These are phyloP conservation scores for Cheilosia soror DNA, from an alignment of 2,888 invertebrate species.

Conservation along the genomic window DNA sequence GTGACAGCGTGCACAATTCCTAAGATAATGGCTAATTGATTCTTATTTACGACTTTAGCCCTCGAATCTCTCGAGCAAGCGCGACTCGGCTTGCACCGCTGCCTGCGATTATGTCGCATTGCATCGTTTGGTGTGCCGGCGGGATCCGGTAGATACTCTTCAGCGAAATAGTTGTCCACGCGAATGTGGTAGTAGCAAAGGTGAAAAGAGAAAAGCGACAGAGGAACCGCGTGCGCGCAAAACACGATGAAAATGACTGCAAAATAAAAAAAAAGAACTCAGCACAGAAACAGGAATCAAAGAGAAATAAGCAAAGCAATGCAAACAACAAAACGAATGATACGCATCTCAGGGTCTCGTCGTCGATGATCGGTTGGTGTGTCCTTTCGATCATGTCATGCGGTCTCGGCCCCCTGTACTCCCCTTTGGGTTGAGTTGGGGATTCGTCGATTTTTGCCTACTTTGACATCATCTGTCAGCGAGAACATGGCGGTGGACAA, in stretches of 20 bases:
- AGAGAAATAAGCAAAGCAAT: slow-evolving; percentile 63
- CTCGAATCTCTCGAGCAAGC: slow-evolving; percentile 58
- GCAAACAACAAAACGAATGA: slow-evolving; percentile 75
- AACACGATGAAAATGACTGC: slow-evolving; percentile 5
- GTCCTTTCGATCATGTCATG: slow-evolving; percentile 75
- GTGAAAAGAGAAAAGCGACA: slow-evolving; percentile 15
- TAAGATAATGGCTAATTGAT: slow-evolving; percentile 78
- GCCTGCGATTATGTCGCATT: slow-evolving; percentile 63
- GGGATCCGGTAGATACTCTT: slow-evolving; percentile 27
- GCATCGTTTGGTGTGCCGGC: slow-evolving; percentile 43
- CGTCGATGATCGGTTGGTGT: slow-evolving; percentile 52
- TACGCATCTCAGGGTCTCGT: slow-evolving; percentile 41
- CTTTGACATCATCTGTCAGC: slow-evolving; percentile 75
- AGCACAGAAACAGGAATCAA: slow-evolving; percentile 29
- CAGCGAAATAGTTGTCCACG: slow-evolving; percentile 42
- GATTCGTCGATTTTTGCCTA: slow-evolving; percentile 66
- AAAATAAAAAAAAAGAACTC: not conserved
- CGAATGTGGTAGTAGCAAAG: slow-evolving; percentile 25
- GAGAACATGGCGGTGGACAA: slow-evolving; percentile 66
- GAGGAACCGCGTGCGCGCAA: slow-evolving; percentile 15
- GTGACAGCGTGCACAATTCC: slow-evolving; percentile 78
- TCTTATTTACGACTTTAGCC: slow-evolving; percentile 77
- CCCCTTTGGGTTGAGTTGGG: slow-evolving; percentile 39
- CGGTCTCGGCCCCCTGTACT: slow-evolving; percentile 19
- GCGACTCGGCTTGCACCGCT: slow-evolving; percentile 58